These are phyloP conservation scores for Drosophila emarginata DNA, from an alignment of 2,888 invertebrate genomes.

Conservation along the genomic window DNA sequence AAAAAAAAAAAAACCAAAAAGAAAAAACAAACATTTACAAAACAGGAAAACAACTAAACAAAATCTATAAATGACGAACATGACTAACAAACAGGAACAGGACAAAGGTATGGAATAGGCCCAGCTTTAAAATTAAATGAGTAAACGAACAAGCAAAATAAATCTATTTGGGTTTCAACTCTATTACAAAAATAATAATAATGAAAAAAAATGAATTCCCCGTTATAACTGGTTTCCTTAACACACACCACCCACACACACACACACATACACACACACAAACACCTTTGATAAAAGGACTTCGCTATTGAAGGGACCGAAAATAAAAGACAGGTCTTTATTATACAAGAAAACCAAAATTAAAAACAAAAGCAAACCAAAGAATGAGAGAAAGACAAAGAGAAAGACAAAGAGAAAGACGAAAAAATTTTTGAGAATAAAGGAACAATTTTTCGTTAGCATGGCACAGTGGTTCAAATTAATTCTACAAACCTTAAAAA, in stretches of 20 bases:
- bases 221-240: slow-evolving; percentile 72
- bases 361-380: slow-evolving; percentile 18
- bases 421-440: background rate
- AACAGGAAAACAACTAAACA: slow-evolving; percentile 13
- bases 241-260: slow-evolving; percentile 44
- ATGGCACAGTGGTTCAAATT: background rate
- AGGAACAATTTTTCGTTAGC: no score
- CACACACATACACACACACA: slow-evolving; percentile 27
- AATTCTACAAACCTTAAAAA: background rate
- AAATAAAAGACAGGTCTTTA: slow-evolving; percentile 70
- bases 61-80: slow-evolving; percentile 5
- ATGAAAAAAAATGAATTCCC: slow-evolving; percentile 39
- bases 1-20: slow-evolving; percentile 27
- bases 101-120: slow-evolving; percentile 40
- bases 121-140: slow-evolving; percentile 66
- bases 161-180: slow-evolving; percentile 70
- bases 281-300: slow-evolving; percentile 33
- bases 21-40: slow-evolving; percentile 17
- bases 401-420: background rate
- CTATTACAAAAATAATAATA: slow-evolving; percentile 26
- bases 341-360: slow-evolving; percentile 54
- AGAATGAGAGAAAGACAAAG: slow-evolving; percentile 24
- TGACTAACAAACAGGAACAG: slow-evolving; percentile 11
- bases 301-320: slow-evolving; percentile 76
- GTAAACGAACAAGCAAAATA: background rate